Conservation (phyloP, 1,140 invertebrate genomes). For the Caenorhabditis inopinata region DNA sequence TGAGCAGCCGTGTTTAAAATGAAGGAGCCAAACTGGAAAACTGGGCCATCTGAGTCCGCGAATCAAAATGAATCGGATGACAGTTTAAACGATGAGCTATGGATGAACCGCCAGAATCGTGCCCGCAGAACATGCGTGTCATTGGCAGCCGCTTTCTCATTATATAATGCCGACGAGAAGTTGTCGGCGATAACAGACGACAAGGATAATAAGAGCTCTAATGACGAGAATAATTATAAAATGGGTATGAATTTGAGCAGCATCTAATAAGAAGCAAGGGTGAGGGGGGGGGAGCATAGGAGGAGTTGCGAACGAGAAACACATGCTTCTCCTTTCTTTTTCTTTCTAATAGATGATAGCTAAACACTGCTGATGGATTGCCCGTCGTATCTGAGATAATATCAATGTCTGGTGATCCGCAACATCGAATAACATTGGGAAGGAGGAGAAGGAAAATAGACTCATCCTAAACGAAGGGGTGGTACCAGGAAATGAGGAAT, state of each 20-base stretch:
- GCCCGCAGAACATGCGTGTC: not conserved
- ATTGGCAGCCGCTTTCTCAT: not conserved
- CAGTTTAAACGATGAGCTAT: conserved; percentile 13
- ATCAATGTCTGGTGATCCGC: conserved; percentile 6
- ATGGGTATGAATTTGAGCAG: not conserved
- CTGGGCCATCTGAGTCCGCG: not conserved
- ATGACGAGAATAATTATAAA: conserved; percentile 14
- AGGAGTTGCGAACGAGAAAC: not conserved
- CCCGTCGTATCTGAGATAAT: not conserved
- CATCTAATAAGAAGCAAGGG: not conserved
- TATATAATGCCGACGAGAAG: not conserved
- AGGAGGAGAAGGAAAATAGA: not conserved
- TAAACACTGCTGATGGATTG: conserved; percentile 25
- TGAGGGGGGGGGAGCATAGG: too few relatives aligned
- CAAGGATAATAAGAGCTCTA: not conserved
- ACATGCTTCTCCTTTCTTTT: not conserved
- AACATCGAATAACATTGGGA: not conserved
- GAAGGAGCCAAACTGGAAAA: not conserved
- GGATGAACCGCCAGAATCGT: not conserved
- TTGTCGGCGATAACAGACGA: not conserved
- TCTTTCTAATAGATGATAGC: not conserved
- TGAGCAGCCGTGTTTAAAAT: not conserved
- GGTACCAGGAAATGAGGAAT: too few relatives aligned
- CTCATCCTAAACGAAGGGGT: too few relatives aligned
- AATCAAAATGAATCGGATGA: not conserved